Evolutionary conservation across 1,140 invertebrate genomes (phyloP).

Genomic region (Ips nitidus): DNA sequence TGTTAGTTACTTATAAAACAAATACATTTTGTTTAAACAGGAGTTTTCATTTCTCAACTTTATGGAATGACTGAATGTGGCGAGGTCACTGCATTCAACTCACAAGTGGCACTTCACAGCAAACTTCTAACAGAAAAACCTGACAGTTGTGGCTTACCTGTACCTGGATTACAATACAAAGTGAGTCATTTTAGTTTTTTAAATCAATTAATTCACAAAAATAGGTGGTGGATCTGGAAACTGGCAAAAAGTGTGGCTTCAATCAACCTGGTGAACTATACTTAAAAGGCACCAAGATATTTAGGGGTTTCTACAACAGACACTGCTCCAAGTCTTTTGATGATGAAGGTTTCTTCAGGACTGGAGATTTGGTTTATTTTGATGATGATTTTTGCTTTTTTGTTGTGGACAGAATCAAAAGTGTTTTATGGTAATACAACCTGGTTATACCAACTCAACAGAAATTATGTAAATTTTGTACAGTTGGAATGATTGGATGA

Average conservation of each 20-base stretch:
- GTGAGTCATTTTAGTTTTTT: too few species aligned
- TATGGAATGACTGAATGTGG: neutral
- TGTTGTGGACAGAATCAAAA: neutral
- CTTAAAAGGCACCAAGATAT: neutral
- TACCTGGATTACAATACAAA: neutral
- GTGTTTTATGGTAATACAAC: neutral
- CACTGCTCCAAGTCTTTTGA: neutral
- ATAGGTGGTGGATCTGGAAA: too few species aligned
- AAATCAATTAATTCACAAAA: too few species aligned
- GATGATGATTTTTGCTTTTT: neutral
- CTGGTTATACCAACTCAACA: neutral
- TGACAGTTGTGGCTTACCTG: neutral
- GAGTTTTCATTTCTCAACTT: neutral
- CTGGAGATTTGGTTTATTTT: neutral
- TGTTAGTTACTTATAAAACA: neutral
- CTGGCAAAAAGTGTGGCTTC: too few species aligned
- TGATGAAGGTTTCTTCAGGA: neutral
- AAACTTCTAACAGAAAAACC: neutral
- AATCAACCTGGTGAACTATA: too few species aligned
- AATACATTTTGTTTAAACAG: neutral
- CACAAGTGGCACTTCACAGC: neutral
- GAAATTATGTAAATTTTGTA: neutral
- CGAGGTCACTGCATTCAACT: neutral
- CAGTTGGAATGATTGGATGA: neutral
- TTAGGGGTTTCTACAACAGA: neutral